These are phyloP conservation scores for Drosophila kepulauana DNA, from an alignment of 1,140 invertebrate genomes.

Conservation along the genomic window DNA sequence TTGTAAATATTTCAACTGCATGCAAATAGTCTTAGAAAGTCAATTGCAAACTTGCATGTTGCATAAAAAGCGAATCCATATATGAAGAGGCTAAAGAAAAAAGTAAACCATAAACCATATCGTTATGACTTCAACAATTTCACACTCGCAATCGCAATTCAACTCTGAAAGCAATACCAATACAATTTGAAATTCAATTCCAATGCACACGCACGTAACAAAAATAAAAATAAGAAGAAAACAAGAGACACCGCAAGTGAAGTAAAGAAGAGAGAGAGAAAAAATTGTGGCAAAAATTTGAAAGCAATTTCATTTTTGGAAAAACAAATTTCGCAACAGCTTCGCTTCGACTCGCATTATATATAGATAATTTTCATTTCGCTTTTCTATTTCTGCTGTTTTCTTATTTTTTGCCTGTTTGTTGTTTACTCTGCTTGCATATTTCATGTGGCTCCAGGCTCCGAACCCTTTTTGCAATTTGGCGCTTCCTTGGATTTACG, in stretches of 20 bases:
- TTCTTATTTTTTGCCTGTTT: background rate
- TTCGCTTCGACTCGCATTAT: constrained; percentile 36
- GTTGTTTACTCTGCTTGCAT: constrained; percentile 38
- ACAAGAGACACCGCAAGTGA: background rate
- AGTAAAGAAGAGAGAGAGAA: background rate
- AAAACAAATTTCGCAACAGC: constrained; percentile 28
- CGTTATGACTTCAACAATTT: constrained; percentile 23
- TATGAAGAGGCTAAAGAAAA: background rate
- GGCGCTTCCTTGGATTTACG: constrained; percentile 50
- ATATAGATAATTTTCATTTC: constrained; percentile 56
- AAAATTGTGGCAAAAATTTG: constrained; percentile 44
- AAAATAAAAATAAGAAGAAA: constrained; percentile 10
- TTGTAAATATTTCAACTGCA: constrained; percentile 8
- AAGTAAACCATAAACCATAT: constrained; percentile 11
- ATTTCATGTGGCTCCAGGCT: constrained; percentile 51
- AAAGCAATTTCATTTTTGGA: constrained; percentile 64
- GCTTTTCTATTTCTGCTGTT: constrained; percentile 15
- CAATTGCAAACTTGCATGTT: constrained; percentile 29
- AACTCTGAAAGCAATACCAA: constrained; percentile 38
- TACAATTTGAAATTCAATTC: constrained; percentile 70
- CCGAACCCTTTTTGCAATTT: constrained; percentile 70
- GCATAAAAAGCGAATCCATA: constrained; percentile 33
- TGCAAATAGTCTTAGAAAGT: constrained; percentile 14
- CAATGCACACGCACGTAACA: constrained; percentile 57
- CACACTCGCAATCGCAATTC: constrained; percentile 11